These are phyloP conservation scores for Amphiura filiformis DNA, from an alignment of 35 echinoderm and acorn worm species.

Conservation along the genomic window DNA sequence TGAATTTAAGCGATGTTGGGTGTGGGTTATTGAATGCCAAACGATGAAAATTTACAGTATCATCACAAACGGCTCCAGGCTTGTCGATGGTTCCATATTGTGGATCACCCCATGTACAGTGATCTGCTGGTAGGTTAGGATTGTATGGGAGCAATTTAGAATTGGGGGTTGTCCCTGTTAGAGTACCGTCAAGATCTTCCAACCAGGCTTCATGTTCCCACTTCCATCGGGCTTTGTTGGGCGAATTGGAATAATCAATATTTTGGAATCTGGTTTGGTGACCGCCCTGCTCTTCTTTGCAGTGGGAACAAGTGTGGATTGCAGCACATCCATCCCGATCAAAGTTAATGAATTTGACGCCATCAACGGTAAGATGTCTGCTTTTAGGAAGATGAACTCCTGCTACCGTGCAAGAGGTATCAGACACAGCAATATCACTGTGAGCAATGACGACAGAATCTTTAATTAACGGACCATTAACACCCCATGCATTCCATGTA, in stretches of 20 bases:
- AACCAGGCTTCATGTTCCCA: slow-evolving; percentile 93
- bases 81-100: not conserved
- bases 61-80: slow-evolving; percentile 73
- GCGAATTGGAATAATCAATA: slow-evolving; percentile 63
- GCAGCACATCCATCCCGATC: too few species aligned
- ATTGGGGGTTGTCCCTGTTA: slow-evolving; percentile 45
- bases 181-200: slow-evolving; percentile 83
- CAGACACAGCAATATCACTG: slow-evolving; percentile 59
- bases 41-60: slow-evolving; percentile 68
- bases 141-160: slow-evolving; percentile 63
- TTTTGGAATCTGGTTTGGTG: slow-evolving; percentile 68
- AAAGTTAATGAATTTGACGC: too few species aligned
- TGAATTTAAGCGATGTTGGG: slow-evolving; percentile 77
- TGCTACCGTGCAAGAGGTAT: slow-evolving; percentile 47
- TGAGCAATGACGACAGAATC: slow-evolving; percentile 76
- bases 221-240: slow-evolving; percentile 80
- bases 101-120: slow-evolving; percentile 37
- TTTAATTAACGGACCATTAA: slow-evolving; percentile 74
- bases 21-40: slow-evolving; percentile 64
- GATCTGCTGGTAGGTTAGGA: slow-evolving; percentile 40
- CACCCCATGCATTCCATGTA: slow-evolving; percentile 44
- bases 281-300: slow-evolving; percentile 83
- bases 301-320: slow-evolving; percentile 73
- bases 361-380: too few species aligned
- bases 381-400: slow-evolving; percentile 72